Percentiles rank a stretch among this genome's conserved stretches.
Conservation (phyloP, 2,113 vertebrate species). For the Gallinago media region DNA sequence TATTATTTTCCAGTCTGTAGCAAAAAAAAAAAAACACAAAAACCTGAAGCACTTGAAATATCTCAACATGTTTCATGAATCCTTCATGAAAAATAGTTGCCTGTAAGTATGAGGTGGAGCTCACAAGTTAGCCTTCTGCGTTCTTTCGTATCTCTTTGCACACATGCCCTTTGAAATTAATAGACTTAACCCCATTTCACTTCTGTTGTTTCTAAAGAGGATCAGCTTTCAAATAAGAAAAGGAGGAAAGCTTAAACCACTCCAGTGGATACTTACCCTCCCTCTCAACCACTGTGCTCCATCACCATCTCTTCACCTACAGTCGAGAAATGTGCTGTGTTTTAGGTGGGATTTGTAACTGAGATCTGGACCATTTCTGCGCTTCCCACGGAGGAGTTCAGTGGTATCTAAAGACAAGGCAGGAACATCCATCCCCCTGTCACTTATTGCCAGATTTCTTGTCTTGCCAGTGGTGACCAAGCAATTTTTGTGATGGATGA, state of each 20-base stretch:
- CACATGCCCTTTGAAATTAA: background rate
- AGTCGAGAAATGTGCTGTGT: background rate
- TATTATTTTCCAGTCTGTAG: conserved; percentile 43
- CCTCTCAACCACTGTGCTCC: background rate
- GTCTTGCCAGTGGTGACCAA: background rate
- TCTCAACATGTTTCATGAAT: background rate
- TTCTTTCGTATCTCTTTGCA: background rate
- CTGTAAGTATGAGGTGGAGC: background rate
- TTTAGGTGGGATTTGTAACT: background rate
- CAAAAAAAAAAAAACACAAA: background rate
- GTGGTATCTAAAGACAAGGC: background rate
- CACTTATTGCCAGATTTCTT: background rate
- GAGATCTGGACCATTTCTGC: background rate
- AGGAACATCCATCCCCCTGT: background rate
- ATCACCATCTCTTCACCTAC: background rate
- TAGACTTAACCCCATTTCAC: background rate
- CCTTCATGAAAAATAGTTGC: background rate
- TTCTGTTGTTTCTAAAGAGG: background rate
- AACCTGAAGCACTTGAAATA: background rate
- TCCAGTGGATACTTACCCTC: background rate
- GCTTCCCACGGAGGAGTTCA: background rate
- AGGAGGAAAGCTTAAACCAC: background rate
- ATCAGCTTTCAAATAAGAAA: background rate
- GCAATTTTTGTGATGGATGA: background rate
- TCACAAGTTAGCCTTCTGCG: background rate